Percentiles rank a stretch among this genome's conserved stretches.
Evolutionary conservation across 92 coral and sea anemone genomes (phyloP).

Genomic region (Zoanthus gigantus): DNA sequence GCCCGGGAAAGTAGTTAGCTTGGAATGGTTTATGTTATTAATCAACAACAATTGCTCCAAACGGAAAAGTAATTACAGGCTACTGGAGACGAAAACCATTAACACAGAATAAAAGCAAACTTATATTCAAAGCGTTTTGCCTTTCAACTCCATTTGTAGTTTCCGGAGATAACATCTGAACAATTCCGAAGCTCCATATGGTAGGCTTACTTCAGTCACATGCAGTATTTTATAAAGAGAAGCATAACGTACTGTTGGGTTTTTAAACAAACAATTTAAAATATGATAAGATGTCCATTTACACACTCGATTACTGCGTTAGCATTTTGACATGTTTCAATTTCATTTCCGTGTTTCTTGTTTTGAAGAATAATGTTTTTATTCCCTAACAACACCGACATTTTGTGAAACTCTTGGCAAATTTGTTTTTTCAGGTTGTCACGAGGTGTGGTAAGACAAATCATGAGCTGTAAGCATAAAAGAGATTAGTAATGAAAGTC

Average conservation of each 20-base stretch:
- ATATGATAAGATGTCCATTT: background rate
- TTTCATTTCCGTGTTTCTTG: slow-evolving; percentile 34
- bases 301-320: background rate
- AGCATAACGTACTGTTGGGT: background rate
- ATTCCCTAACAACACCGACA: background rate
- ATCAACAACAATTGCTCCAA: background rate
- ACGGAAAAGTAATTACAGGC: slow-evolving; percentile 22
- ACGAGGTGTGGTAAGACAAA: background rate
- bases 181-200: slow-evolving; percentile 30
- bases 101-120: slow-evolving; percentile 25
- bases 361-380: slow-evolving; percentile 34
- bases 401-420: background rate
- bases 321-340: background rate
- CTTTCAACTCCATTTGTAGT: slow-evolving; percentile 33
- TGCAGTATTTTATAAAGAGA: slow-evolving; percentile 9
- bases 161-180: slow-evolving; percentile 33
- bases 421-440: slow-evolving; percentile 31
- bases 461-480: background rate
- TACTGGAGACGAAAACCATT: slow-evolving; percentile 1
- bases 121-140: slow-evolving; percentile 14
- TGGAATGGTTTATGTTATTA: too few species aligned
- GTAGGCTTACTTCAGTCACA: background rate
- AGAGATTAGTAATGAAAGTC: background rate
- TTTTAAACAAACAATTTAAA: background rate
- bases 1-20: too few species aligned